phyloP scores from a whole-genome alignment of 2,113 vertebrate species.

The Grammomys surdaster region DNA sequence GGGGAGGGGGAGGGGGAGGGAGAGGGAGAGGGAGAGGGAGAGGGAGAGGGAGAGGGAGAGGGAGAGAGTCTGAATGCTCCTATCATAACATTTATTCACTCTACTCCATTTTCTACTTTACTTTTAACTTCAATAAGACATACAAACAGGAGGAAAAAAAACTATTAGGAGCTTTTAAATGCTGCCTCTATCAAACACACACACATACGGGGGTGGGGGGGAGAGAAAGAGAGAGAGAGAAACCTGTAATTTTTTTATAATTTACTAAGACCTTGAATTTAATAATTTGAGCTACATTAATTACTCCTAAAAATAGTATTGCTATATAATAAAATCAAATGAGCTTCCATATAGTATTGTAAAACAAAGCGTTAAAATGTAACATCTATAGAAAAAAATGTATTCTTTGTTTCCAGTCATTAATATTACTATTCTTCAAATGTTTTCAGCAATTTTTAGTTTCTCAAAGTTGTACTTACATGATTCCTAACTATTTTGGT shows the following conservation, averaged over 20 bases:
- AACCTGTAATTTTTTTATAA: background rate
- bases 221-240: too few relatives aligned
- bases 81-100: background rate
- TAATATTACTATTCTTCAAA: slow-evolving; percentile 30
- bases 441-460: slow-evolving; percentile 38
- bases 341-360: slow-evolving; percentile 24
- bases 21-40: accelerated
- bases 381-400: background rate
- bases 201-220: background rate
- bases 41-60: too few relatives aligned
- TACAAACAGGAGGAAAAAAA: background rate
- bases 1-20: too few relatives aligned
- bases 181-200: background rate
- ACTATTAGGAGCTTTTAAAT: background rate
- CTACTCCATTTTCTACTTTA: background rate
- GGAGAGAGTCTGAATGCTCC: background rate
- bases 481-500: slow-evolving; percentile 23
- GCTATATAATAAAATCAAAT: background rate
- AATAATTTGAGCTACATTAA: slow-evolving; percentile 1
- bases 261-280: background rate
- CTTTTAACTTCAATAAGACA: slow-evolving; percentile 6
- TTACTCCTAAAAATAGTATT: background rate
- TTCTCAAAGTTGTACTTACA: slow-evolving; percentile 50
- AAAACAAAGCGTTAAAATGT: slow-evolving; percentile 39
- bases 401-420: slow-evolving; percentile 19